Evolutionary conservation across 2,113 vertebrate genomes (phyloP), one percentile per base, ranked within the genome.

Genomic region (Burhinus bistriatus): DNA sequence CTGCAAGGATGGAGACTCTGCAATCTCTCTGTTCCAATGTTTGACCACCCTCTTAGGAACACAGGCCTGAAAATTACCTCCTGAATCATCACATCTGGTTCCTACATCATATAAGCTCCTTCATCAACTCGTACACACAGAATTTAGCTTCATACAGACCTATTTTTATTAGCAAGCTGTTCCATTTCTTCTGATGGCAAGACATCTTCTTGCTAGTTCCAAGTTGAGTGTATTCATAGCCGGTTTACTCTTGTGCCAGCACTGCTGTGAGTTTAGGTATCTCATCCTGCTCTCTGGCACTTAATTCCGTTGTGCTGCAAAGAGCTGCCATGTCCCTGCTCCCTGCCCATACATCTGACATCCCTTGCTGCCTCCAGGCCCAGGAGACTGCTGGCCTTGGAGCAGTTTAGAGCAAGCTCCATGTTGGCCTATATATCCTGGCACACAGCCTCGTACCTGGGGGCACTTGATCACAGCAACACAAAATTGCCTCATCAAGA

Each of bases 161-260:
- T 84, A 11, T 11, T 77, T 89, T 91, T 86, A 59, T 68, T 73
- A 57, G 26, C 29, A 92, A 83, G 30, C 29, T 47, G 11, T 83
- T 79, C 40, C 36, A 42, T 30, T 71, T 51, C 17, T 81, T 88
- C 25, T 59, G 62, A 91, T 61, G 54, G 71, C 54, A 76, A 69
- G 76, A 86, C 93, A 77, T 42, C 29, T 36, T 83, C 42, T 40
- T 83, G 22, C 47, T 47, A 0, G 80, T 89, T 94, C 68, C 87
- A 89, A 73, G 32, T 0, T 1, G 1, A 73, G 5, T 2, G 0
- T 80, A 44, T 83, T 89, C 71, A 47, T 52, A 69, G 11, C 55
- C 52, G 44, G 30, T 64, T 83, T 90, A 9, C 36, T 71, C 32
- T 42, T 69, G 44, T 52, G 71, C 61, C 76, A 94, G 18, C 14